Percentiles rank a stretch among this genome's conserved stretches.
Evolutionary conservation across 1,140 invertebrate species (phyloP).

Genomic region (Mactra quadrangularis): DNA sequence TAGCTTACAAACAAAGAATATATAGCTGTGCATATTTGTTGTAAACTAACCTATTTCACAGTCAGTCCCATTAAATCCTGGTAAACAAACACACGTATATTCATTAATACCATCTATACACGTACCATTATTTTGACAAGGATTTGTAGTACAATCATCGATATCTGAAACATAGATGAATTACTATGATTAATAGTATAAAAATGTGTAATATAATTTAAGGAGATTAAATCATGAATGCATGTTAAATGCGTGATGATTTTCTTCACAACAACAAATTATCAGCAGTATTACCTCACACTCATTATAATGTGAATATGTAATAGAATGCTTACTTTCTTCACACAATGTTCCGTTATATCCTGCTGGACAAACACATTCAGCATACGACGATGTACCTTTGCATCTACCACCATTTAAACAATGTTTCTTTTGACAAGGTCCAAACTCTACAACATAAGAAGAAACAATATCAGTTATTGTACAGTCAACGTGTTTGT

Average conservation of each 20-base stretch:
- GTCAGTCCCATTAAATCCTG: slow-evolving; percentile 1
- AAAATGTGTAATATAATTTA: too few species aligned
- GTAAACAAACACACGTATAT: neutral
- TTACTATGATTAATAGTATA: too few species aligned
- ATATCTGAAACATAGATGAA: slow-evolving; percentile 32
- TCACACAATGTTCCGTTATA: neutral
- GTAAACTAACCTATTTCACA: slow-evolving; percentile 23
- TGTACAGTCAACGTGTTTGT: too few species aligned
- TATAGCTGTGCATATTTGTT: too few species aligned
- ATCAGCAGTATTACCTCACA: too few species aligned
- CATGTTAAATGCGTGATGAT: too few species aligned
- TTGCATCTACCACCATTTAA: neutral
- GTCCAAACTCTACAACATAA: neutral
- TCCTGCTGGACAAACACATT: neutral
- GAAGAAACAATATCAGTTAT: neutral
- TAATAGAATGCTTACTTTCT: neutral
- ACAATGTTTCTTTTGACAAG: slow-evolving; percentile 18
- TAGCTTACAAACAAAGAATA: too few species aligned
- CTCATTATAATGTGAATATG: too few species aligned
- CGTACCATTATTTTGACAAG: neutral
- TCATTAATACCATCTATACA: slow-evolving; percentile 1
- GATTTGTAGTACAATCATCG: neutral
- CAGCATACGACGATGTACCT: neutral
- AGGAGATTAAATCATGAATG: too few species aligned
- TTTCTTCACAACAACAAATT: too few species aligned